Evolutionary conservation across 2,113 vertebrate species (phyloP), one percentile per base, ranked within the genome.

Genomic region (Elephas maximus): DNA sequence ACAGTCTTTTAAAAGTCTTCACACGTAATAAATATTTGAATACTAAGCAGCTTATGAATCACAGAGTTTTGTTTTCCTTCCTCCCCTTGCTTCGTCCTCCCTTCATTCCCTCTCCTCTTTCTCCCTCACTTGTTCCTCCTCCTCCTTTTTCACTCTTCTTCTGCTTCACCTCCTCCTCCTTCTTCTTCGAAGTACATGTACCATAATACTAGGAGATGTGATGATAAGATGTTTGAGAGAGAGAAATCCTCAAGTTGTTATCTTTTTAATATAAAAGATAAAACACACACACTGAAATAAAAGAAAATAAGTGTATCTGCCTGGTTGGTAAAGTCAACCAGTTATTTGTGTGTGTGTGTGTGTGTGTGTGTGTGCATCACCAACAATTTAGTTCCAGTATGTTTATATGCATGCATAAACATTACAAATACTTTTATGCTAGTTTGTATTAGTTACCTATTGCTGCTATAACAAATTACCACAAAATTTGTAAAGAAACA

Each of bases 371-470:
- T 63, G 23, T 30, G 26, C 15, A 15, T 80, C 60, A 15, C 8
- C 53, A 9, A 4, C 12, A 78, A 62, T 73, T 91, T 83, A 57
- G 26, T 84, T 96, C 11, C 26, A 26, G 18, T 78, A 14, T 83
- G 41, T 91, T 83, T 48, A 62, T 51, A 44, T 57, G 67, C 79
- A 74, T 85, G 14, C 41, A 41, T 87, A 86, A 86, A 81, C 26
- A 69, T 82, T 41, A n/a, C 5, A 24, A 71, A 30, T 30, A 12
- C 28, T 28, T 90, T 48, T 63, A 2, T 57, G 53, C 53, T 17
- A 3, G 53, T 57, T 15, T 57, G 53, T 80, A 33, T 48, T 91
- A 28, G 8, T 74, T 93, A 57, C 67, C 33, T 81, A 15, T 57
- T 17, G 15, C 53, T 57, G 11, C 12, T 57, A 57, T 57, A 57